Evolutionary conservation across 2,113 vertebrate species (phyloP).

Genomic region (Pyrgilauda ruficollis): DNA sequence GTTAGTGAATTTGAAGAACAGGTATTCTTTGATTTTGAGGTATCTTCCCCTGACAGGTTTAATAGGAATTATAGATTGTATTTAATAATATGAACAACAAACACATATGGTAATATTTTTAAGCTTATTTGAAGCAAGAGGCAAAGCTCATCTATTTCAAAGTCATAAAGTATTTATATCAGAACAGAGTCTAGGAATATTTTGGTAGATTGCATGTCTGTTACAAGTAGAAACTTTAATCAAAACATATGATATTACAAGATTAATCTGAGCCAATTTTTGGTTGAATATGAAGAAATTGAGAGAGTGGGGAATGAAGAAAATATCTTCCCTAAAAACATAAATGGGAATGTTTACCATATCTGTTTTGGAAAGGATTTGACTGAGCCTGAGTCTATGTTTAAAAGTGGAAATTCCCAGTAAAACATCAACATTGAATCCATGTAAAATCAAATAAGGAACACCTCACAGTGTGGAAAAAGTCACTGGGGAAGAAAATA

Average conservation of each 20-base stretch:
- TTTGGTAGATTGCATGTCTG: not conserved
- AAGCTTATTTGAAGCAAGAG: not conserved
- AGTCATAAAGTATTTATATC: not conserved
- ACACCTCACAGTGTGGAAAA: not conserved
- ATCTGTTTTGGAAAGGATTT: not conserved
- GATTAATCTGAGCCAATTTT: not conserved
- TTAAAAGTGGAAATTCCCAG: not conserved
- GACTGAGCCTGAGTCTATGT: not conserved
- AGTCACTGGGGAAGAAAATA: not conserved
- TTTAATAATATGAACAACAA: not conserved
- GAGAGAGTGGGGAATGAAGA: not conserved
- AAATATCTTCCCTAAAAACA: accelerated
- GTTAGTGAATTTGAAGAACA: not conserved
- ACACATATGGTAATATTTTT: not conserved
- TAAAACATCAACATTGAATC: not conserved
- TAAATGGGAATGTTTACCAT: not conserved
- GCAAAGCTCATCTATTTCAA: not conserved
- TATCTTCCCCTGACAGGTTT: not conserved
- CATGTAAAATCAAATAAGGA: not conserved
- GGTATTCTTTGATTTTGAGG: not conserved
- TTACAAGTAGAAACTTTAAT: not conserved
- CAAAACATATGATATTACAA: not conserved
- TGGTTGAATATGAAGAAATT: not conserved
- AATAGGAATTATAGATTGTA: not conserved
- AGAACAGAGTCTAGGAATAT: not conserved